Evolutionary conservation across 1,140 invertebrate genomes (phyloP).

Genomic region (Acromyrmex echinatior): DNA sequence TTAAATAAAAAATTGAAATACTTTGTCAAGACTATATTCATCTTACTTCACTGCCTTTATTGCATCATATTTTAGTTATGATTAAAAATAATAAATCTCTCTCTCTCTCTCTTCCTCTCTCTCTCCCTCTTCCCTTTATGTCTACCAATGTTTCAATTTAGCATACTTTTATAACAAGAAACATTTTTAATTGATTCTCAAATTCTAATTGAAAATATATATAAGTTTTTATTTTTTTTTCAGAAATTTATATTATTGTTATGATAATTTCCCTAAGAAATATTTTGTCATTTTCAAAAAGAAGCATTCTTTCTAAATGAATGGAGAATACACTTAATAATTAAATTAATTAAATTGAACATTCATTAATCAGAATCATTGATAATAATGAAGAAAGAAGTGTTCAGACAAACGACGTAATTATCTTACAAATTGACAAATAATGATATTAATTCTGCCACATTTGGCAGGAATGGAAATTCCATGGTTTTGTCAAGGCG

Average conservation of each 20-base stretch:
- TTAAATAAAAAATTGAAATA: background rate
- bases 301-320: background rate
- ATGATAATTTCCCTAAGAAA: background rate
- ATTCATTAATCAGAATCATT: background rate
- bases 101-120: too few species aligned
- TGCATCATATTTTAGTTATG: too few species aligned
- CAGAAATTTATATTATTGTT: background rate
- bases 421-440: conserved; percentile 54
- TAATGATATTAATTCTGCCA: conserved; percentile 28
- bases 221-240: background rate
- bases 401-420: conserved; percentile 13
- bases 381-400: background rate
- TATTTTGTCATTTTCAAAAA: background rate
- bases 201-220: background rate
- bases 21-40: background rate
- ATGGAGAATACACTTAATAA: conserved; percentile 25
- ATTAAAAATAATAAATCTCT: background rate
- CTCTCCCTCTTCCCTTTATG: background rate
- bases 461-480: conserved; percentile 27
- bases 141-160: background rate
- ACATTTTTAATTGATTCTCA: background rate
- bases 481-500: conserved; percentile 38
- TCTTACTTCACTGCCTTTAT: too few species aligned
- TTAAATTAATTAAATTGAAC: conserved; percentile 42
- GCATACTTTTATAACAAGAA: background rate